Percentiles rank a stretch among this genome's conserved stretches.
phyloP scores from a whole-genome alignment of 2,888 invertebrate species.

The Drosophila affinis region DNA sequence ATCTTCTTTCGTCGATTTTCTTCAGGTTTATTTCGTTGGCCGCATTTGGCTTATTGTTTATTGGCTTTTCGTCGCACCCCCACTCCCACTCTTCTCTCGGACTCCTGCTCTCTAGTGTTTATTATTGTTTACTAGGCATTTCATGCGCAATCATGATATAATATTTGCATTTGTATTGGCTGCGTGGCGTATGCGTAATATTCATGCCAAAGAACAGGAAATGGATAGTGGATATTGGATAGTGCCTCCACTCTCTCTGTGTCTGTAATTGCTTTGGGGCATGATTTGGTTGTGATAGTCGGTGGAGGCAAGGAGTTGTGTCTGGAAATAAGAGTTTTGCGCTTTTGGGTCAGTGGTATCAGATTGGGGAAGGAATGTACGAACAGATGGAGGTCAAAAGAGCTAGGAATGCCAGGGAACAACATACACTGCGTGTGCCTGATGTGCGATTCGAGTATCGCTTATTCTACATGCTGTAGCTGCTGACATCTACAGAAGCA shows the following conservation, averaged over 20 bases:
- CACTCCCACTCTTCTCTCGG: not conserved
- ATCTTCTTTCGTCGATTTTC: slow-evolving; percentile 1
- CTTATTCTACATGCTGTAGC: no score
- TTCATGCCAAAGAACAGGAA: slow-evolving; percentile 60
- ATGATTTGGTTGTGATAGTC: slow-evolving; percentile 9
- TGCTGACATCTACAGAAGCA: no score
- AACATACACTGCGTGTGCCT: no score
- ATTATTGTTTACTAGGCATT: slow-evolving; percentile 34
- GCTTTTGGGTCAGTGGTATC: not conserved
- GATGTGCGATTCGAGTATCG: no score
- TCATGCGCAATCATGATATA: slow-evolving; percentile 68
- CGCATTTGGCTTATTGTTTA: slow-evolving; percentile 46
- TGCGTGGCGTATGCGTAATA: slow-evolving; percentile 70
- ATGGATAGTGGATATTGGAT: slow-evolving; percentile 29
- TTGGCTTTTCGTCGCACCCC: slow-evolving; percentile 34
- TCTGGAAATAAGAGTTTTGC: not conserved
- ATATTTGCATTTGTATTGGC: slow-evolving; percentile 67
- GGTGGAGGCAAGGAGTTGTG: not conserved
- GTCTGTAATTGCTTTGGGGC: slow-evolving; percentile 24
- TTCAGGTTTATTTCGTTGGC: slow-evolving; percentile 20
- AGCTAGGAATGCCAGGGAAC: no score
- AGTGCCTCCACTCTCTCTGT: not conserved
- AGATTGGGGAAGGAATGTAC: not conserved
- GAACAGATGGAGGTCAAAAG: no score
- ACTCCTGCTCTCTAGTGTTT: slow-evolving; percentile 17